Evolutionary conservation across 2,888 invertebrate genomes (phyloP).

Genomic region (Fragum whitleyi): DNA sequence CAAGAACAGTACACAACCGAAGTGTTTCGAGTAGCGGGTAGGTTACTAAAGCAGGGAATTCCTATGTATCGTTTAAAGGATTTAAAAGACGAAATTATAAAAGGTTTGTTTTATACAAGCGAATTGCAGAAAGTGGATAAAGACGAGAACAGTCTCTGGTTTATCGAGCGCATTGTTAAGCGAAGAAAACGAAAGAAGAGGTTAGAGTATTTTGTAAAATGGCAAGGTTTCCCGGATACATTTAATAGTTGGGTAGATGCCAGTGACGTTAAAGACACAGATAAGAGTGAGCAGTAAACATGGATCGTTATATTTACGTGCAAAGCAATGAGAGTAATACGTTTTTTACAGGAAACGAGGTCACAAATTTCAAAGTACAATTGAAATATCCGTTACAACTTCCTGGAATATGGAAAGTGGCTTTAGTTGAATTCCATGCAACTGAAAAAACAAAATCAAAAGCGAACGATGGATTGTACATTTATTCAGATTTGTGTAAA

Average conservation of each 20-base stretch:
- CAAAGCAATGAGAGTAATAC: constrained; percentile 31
- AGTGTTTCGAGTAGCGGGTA: constrained; percentile 40
- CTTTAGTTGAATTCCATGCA: constrained; percentile 29
- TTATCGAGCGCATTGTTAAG: constrained; percentile 38
- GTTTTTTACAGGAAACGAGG: constrained; percentile 4
- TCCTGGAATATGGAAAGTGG: constrained; percentile 27
- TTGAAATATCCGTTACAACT: constrained; percentile 13
- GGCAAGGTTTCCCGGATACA: constrained; percentile 44
- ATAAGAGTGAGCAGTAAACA: constrained; percentile 14
- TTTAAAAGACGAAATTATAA: constrained; percentile 41
- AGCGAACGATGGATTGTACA: constrained; percentile 23
- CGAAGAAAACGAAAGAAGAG: constrained; percentile 44
- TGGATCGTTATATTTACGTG: constrained; percentile 35
- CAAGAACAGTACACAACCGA: constrained; percentile 44
- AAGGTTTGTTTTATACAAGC: constrained; percentile 39
- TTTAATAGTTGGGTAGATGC: constrained; percentile 58
- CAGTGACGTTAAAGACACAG: constrained; percentile 39
- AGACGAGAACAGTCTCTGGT: constrained; percentile 53
- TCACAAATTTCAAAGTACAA: constrained; percentile 27
- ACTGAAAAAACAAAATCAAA: constrained; percentile 20
- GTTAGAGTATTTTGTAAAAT: constrained; percentile 46
- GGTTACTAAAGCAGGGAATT: constrained; percentile 36
- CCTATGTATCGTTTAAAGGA: constrained; percentile 41
- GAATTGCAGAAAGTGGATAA: constrained; percentile 54
- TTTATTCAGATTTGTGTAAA: constrained; percentile 40